Evolutionary conservation across 2,113 vertebrate genomes (phyloP), one percentile per base, ranked within the genome.

Genomic region (Haplochromis vanheusdeni): DNA sequence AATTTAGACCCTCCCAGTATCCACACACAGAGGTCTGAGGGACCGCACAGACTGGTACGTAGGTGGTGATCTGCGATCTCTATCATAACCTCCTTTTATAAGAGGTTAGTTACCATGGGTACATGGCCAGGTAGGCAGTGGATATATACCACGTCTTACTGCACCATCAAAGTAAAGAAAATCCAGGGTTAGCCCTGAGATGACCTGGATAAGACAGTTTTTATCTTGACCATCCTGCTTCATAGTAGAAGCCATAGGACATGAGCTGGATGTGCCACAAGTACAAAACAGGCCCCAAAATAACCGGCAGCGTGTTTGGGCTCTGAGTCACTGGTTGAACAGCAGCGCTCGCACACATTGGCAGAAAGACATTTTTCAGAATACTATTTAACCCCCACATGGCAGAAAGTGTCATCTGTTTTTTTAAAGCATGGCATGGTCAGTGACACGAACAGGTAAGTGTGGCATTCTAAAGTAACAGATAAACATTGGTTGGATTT

Each of bases 31-130:
- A 68, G 62, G 19, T 21, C n/a, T 26, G 37, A 45, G 13, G 68
- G 14, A 17, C 5, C 3, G 4, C 23, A 26, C 68, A 17, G 8
- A 19, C 1, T 0, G 4, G 9, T 4, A 42, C 9, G n/a, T 0
- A 45, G 65, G 21, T 42, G 35, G 7, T 70, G 35, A 70, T 23
- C 37, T 70, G n/a, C 0, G 2, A 70, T 16, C n/a, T 23, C 35
- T 6, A 16, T 16, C 65, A 26, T 9, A 70, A 42, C 37, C 37
- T 31, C 14, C 5, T 70, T 40, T 23, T 16, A 70, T 23, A 0
- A 6, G 7, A 70, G 37, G 21, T 16, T 26, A 16, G 65, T 42
- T 23, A 70, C 5, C 12, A 70, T 23, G n/a, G 21, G 37, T 23
- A 60, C 12, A 60, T 8, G 23, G 42, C 10, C 5, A 12, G 52